Percentiles rank a stretch among this genome's conserved stretches.
phyloP scores from a whole-genome alignment of 2,888 invertebrate species.

The Oxytorus armatus region DNA sequence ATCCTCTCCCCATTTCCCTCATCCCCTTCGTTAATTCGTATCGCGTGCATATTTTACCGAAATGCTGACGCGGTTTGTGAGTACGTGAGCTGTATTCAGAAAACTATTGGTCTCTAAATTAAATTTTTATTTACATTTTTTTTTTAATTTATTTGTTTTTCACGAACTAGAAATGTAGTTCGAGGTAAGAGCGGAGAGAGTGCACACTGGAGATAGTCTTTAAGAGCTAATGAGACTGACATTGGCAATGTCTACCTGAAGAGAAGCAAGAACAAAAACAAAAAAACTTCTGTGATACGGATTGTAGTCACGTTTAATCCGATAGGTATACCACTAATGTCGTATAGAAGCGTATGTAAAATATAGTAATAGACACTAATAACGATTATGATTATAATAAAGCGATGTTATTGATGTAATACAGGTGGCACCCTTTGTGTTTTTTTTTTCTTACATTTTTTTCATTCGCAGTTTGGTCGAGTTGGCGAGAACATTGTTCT shows the following conservation, averaged over 20 bases:
- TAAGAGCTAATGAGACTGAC: conserved; percentile 80
- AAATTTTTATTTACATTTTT: conserved; percentile 36
- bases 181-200: background rate
- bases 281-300: conserved; percentile 81
- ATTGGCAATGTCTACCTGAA: conserved; percentile 82
- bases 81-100: conserved; percentile 31
- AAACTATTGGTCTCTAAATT: background rate
- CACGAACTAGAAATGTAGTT: background rate
- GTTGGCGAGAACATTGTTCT: no score
- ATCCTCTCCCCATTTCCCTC: no score
- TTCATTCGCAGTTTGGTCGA: no score
- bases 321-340: conserved; percentile 64
- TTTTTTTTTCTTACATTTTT: no score
- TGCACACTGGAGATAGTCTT: conserved; percentile 62
- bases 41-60: conserved; percentile 32
- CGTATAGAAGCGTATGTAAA: conserved; percentile 74
- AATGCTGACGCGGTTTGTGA: conserved; percentile 33
- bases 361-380: conserved; percentile 51
- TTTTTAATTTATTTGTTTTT: no score
- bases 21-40: no score
- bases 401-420: no score
- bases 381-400: no score
- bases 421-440: no score
- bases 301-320: conserved; percentile 80
- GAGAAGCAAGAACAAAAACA: no score